Base-by-base conservation (phyloP, 2,888 invertebrate species). In the Mesoligia furuncula region DNA sequence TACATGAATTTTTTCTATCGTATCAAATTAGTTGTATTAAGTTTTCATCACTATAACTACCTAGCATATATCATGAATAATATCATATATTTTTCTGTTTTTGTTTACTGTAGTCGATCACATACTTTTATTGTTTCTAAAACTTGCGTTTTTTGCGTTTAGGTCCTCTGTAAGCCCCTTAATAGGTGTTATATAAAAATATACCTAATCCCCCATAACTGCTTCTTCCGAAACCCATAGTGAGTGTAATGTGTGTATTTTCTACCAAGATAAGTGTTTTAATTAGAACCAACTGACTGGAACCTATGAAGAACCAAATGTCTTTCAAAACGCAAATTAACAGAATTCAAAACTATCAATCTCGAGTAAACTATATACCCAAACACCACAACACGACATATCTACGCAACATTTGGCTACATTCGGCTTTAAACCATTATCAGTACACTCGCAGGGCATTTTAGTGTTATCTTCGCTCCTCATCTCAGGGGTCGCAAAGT, bases 351-450 rank as follows among this genome's bases (percentile, higher is more conserved):
- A 80, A 72, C 75, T 68, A 77, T 66, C 24, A 17, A 72, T 54
- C 31, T 15, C 2, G 4, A 31, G 67, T 13, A 73, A 79, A 75
- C 66, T 79, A n/a, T n/a, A n/a, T n/a, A 54, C 90, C 89, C 88
- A 88, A 91, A 91, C 89, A 90, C 80, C 78, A 72, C 36, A 64
- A 54, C 79, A 76, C 59, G 81, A 82, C 87, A 89, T 86, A 84
- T 88, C 87, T 90, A 88, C 85, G 87, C 85, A 92, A 93, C 94
- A 95, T 94, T 94, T 93, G 94, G 95, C 91, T 91, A 93, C 93
- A 94, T 94, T 93, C 92, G 93, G 94, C 90, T 91, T 92, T 92
- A 93, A 89, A 91, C 91, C 92, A 93, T 95, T 96, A 96, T 96
- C 96, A 93, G 93, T 85, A 84, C 86, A 90, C 90, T 91, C 89